A percentile compares a stretch with the other conserved stretches of the same genome.
Conservation (phyloP, 2,888 invertebrate genomes). For the Diadegma fenestrale region DNA sequence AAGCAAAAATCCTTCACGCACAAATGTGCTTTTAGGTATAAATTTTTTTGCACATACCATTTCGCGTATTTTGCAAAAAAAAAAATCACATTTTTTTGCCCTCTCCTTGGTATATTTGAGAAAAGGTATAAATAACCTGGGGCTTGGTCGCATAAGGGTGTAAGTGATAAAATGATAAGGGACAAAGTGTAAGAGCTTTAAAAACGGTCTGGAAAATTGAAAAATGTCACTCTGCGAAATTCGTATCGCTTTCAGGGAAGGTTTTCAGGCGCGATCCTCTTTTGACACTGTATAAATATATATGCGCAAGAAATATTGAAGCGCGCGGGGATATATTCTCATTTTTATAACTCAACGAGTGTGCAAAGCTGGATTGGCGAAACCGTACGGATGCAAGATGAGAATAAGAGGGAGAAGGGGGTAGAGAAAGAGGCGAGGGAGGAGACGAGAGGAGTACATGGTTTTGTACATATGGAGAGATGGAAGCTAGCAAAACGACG, state of each 20-base stretch:
- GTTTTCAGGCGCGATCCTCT: not conserved
- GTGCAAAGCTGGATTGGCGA: constrained; percentile 19
- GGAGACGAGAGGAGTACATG: constrained; percentile 1
- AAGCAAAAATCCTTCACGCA: constrained; percentile 9
- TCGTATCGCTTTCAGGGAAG: constrained; percentile 19
- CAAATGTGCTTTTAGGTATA: not conserved
- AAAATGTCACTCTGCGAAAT: constrained; percentile 13
- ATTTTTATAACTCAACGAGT: constrained; percentile 20
- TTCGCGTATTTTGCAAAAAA: constrained; percentile 2
- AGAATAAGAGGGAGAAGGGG: not conserved
- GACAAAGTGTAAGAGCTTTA: not conserved
- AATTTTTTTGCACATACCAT: not conserved
- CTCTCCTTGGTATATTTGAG: not conserved
- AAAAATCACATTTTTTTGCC: not conserved
- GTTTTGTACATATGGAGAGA: constrained; percentile 34
- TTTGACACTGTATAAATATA: not conserved
- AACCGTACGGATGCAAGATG: constrained; percentile 17
- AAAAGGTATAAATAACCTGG: not conserved
- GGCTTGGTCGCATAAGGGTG: not conserved
- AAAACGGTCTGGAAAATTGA: constrained; percentile 13
- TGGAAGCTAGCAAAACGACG: constrained; percentile 35
- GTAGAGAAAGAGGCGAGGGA: not conserved
- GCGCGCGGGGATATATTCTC: not conserved
- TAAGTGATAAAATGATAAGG: constrained; percentile 14
- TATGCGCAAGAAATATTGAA: too few species aligned